Base-by-base conservation (phyloP, 2,113 vertebrate species). In the Trichomycterus rosablanca region DNA sequence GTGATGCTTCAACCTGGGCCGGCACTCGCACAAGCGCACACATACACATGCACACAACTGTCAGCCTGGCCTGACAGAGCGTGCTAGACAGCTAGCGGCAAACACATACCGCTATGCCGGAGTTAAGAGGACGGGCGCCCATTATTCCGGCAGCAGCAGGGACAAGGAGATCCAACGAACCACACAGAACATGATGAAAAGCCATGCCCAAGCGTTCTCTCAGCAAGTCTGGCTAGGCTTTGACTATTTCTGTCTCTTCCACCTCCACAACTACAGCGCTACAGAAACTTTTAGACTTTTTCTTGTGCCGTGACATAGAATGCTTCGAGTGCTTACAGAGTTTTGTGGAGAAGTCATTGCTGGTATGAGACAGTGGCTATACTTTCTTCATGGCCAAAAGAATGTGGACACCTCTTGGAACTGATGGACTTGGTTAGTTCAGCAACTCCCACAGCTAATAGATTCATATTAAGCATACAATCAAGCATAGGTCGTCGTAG, bases 181-280 rank as follows among this genome's bases (percentile, higher is more conserved):
- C 59, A 44, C 49, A 44, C 39, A 63, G 49, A 48, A 48, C 62
- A 64, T 55, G 61, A 64, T 64, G 61, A 64, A 64, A 64, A 55
- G 61, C 40, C 11, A 3, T 14, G 4, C 59, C 45, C 22, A 24
- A 49, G 59, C 34, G 52, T 37, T 55, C 43, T 56, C 42, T 34
- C 42, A 56, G 62, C 51, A 55, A 55, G 62, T 54, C 48, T 46
- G 62, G 40, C 42, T 20, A 34, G 11, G 60, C 60, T 64, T 46
- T 54, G 61, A 63, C 61, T 63, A 53, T 55, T 64, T 55, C 35
- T 20, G 61, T 52, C 42, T 46, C 20, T 39, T 37, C 51, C 51
- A 26, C 62, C 62, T 8, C 19, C 51, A 26, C 9, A 19, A 18
- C 37, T 53, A 54, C 35, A 52, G 37, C 48, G 6, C 39, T 46